These are phyloP conservation scores for Mythimna ferrago DNA, from an alignment of 2,888 invertebrate genomes.

Conservation along the genomic window DNA sequence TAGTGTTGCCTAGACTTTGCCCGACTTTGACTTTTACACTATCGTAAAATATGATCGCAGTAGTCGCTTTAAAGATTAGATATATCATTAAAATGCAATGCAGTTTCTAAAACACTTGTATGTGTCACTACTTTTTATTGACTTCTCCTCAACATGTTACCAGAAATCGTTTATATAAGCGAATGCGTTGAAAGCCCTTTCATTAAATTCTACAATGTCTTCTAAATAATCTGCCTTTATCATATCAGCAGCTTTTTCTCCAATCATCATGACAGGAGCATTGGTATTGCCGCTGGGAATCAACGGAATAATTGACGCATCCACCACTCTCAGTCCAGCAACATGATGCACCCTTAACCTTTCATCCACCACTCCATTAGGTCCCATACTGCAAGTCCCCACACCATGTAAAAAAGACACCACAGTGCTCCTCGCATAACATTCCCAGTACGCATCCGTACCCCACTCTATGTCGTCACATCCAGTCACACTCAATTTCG, in stretches of 20 bases:
- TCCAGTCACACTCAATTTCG: slow-evolving; percentile 81
- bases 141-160: background rate
- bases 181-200: background rate
- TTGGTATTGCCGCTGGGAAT: slow-evolving; percentile 85
- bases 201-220: background rate
- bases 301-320: slow-evolving; percentile 83
- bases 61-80: background rate
- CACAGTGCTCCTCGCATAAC: slow-evolving; percentile 90
- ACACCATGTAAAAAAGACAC: slow-evolving; percentile 91
- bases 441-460: slow-evolving; percentile 92
- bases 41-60: background rate
- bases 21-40: background rate
- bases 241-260: slow-evolving; percentile 84
- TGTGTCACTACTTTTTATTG: background rate
- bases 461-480: slow-evolving; percentile 88
- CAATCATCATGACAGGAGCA: slow-evolving; percentile 85
- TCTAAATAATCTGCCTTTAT: slow-evolving; percentile 76
- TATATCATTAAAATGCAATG: background rate
- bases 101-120: background rate
- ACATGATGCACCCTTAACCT: slow-evolving; percentile 78
- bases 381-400: slow-evolving; percentile 85
- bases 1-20: background rate
- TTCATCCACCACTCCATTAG: slow-evolving; percentile 81
- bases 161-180: background rate
- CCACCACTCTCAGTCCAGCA: slow-evolving; percentile 77